Evolutionary conservation across 1,140 invertebrate genomes (phyloP).

Genomic region (Brachionus rubens): DNA sequence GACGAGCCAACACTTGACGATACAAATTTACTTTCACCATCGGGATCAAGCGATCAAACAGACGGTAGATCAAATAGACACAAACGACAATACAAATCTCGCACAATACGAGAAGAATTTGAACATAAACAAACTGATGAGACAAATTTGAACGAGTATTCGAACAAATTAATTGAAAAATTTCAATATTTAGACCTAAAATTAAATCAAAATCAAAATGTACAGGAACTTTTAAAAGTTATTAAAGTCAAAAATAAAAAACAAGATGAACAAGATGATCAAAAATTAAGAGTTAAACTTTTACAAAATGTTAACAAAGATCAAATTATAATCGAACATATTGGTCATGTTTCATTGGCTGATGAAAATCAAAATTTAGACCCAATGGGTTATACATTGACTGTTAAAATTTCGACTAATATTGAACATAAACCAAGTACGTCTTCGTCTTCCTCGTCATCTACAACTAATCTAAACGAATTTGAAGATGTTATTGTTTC

Average conservation of each 20-base stretch:
- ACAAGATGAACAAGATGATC: not conserved
- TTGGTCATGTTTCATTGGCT: not conserved
- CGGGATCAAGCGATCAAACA: not conserved
- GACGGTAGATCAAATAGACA: not conserved
- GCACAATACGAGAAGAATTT: no score
- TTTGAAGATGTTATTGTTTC: not conserved
- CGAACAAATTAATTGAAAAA: no score
- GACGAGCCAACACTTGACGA: not conserved
- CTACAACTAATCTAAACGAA: not conserved
- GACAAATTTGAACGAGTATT: no score
- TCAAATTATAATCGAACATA: not conserved
- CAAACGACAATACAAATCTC: no score
- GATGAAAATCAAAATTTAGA: not conserved
- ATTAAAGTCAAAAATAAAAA: not conserved
- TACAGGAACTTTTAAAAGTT: not conserved
- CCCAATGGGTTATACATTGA: not conserved
- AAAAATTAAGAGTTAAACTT: not conserved
- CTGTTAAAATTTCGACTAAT: not conserved
- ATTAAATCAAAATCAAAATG: not conserved
- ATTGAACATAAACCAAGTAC: not conserved
- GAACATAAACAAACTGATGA: no score
- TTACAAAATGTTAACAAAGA: not conserved
- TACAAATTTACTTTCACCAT: not conserved
- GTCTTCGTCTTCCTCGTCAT: slow-evolving; percentile 8
- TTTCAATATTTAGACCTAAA: not conserved